These are phyloP conservation scores for Conger conger DNA, from an alignment of 2,113 vertebrate species.

Conservation along the genomic window DNA sequence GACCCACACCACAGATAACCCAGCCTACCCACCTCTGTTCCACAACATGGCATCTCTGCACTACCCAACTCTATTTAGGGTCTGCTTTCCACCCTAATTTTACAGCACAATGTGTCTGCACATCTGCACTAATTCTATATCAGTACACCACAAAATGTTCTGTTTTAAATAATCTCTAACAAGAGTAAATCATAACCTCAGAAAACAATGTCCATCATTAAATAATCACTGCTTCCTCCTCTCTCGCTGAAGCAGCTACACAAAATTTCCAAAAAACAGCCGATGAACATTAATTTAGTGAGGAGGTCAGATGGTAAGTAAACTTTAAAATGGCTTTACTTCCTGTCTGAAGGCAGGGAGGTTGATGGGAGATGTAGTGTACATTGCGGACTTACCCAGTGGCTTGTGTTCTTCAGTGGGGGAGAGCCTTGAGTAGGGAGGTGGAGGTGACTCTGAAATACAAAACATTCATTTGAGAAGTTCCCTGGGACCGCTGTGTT, in stretches of 20 bases:
- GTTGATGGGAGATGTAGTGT: neutral
- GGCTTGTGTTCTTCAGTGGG: constrained; percentile 94
- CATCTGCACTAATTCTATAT: no score
- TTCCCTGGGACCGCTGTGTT: neutral
- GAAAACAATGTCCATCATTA: neutral
- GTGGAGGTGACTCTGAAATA: constrained; percentile 94
- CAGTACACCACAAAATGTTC: neutral
- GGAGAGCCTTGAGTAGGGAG: constrained; percentile 97
- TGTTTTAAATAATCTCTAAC: neutral
- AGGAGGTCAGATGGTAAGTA: neutral
- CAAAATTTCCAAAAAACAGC: neutral
- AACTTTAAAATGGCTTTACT: neutral
- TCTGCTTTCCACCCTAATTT: no score
- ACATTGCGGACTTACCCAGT: constrained; percentile 81
- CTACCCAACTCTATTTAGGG: no score
- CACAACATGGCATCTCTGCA: no score
- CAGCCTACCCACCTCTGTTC: no score
- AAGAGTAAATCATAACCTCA: neutral
- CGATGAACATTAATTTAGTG: neutral
- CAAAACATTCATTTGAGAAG: constrained; percentile 56
- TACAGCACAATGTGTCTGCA: no score
- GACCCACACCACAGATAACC: neutral
- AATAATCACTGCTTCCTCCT: neutral
- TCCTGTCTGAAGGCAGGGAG: constrained; percentile 31
- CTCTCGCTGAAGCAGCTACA: neutral